Conservation (phyloP, 2,888 invertebrate species). For the Plagiodera versicolora region DNA sequence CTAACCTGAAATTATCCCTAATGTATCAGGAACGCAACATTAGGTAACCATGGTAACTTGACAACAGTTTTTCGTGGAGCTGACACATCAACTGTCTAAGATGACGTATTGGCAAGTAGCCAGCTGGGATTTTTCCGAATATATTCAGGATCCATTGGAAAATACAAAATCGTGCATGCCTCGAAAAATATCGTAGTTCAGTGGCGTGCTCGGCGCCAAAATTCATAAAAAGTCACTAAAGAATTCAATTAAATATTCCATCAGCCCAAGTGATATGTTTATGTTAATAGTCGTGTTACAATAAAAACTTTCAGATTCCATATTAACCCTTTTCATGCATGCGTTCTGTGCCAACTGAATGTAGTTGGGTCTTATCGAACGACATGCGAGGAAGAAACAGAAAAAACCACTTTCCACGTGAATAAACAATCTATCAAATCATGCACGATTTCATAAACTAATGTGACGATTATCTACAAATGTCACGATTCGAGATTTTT, state of each 20-base stretch:
- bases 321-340: conserved; percentile 11
- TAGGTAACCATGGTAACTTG: neutral
- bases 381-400: conserved; percentile 13
- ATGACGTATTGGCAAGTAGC: no score
- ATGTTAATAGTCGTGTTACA: conserved; percentile 6
- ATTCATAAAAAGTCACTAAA: no score
- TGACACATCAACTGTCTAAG: no score
- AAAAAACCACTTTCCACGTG: conserved; percentile 10
- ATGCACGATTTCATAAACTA: conserved; percentile 1
- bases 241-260: neutral
- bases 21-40: conserved; percentile 10
- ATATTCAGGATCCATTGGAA: no score
- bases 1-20: neutral
- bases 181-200: no score
- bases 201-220: no score
- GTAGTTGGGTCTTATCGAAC: conserved; percentile 6
- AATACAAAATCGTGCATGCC: no score
- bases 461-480: no score
- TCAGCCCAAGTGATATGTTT: conserved; percentile 6
- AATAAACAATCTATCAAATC: neutral
- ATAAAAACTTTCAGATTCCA: neutral
- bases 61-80: neutral
- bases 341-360: neutral
- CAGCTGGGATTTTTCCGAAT: no score
- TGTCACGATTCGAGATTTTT: no score